Conservation (phyloP, 2,113 vertebrate species). For the Oriolus oriolus region DNA sequence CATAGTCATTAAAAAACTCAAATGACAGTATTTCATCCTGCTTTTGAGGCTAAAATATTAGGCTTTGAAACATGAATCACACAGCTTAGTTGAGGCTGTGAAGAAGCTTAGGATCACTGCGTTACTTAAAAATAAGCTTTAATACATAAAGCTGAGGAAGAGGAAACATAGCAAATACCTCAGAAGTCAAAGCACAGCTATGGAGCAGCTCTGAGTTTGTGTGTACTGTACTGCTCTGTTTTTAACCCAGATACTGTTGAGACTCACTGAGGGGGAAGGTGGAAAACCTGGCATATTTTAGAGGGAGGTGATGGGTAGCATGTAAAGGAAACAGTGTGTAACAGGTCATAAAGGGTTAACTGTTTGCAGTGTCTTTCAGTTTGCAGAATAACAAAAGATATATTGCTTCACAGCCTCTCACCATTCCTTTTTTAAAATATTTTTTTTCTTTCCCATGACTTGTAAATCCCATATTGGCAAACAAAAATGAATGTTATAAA, state of each 20-base stretch:
- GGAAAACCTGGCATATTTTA: neutral
- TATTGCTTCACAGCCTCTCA: neutral
- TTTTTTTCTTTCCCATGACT: neutral
- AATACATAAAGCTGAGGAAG: constrained; percentile 41
- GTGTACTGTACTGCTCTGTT: neutral
- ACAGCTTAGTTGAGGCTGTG: constrained; percentile 36
- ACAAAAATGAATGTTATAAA: neutral
- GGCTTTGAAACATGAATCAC: constrained; percentile 40
- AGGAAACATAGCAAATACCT: neutral
- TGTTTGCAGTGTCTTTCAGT: neutral
- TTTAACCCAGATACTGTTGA: neutral
- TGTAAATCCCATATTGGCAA: neutral
- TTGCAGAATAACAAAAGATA: neutral
- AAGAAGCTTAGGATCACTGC: constrained; percentile 46
- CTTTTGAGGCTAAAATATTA: constrained; percentile 56
- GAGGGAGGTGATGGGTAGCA: neutral
- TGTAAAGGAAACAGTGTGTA: neutral
- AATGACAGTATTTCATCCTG: constrained; percentile 62
- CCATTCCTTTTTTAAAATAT: neutral
- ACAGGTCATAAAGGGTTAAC: neutral
- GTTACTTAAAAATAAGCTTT: constrained; percentile 62
- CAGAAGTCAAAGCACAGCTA: neutral
- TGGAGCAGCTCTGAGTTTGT: neutral
- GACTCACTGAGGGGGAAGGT: neutral
- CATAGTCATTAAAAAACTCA: constrained; percentile 56